phyloP scores from a whole-genome alignment of 2,113 vertebrate species.

The Epinephelus cyanopodus region DNA sequence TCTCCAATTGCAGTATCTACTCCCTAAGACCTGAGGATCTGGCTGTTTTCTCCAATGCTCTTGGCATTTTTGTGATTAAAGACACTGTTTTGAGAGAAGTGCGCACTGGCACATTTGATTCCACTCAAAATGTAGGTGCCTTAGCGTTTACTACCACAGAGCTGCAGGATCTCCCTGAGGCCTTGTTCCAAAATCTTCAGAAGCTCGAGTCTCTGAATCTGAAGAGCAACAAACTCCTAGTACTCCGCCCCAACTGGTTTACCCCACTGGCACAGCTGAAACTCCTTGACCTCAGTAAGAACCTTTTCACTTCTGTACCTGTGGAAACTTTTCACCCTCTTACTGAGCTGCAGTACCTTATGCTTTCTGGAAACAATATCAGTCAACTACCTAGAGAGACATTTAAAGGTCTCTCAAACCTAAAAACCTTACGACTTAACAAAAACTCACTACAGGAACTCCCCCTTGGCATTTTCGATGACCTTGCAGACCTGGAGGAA shows the following conservation, averaged over 20 bases:
- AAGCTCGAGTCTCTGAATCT: conserved; percentile 87
- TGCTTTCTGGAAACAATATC: conserved; percentile 88
- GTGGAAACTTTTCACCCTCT: conserved; percentile 69
- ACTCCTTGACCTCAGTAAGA: conserved; percentile 73
- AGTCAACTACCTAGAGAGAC: conserved; percentile 76
- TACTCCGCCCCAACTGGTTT: conserved; percentile 74
- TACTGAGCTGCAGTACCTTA: conserved; percentile 81
- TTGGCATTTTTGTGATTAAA: conserved; percentile 54
- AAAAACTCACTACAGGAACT: conserved; percentile 89
- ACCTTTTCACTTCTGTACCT: conserved; percentile 70
- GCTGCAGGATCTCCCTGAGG: conserved; percentile 76
- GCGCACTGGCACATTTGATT: conserved; percentile 73
- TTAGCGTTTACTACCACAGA: conserved; percentile 62
- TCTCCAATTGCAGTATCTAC: conserved; percentile 64
- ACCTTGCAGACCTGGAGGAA: conserved; percentile 86
- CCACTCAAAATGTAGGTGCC: conserved; percentile 48
- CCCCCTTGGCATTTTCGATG: conserved; percentile 82
- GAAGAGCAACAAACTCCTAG: conserved; percentile 83
- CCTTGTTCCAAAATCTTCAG: conserved; percentile 85
- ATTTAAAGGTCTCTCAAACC: conserved; percentile 85
- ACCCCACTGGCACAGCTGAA: conserved; percentile 55
- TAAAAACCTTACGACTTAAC: conserved; percentile 87
- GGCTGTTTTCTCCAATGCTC: conserved; percentile 41
- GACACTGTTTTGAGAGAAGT: conserved; percentile 69
- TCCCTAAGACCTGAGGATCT: conserved; percentile 76